Evolutionary conservation across 1,140 invertebrate species (phyloP).

Genomic region (Phthorimaea operculella): DNA sequence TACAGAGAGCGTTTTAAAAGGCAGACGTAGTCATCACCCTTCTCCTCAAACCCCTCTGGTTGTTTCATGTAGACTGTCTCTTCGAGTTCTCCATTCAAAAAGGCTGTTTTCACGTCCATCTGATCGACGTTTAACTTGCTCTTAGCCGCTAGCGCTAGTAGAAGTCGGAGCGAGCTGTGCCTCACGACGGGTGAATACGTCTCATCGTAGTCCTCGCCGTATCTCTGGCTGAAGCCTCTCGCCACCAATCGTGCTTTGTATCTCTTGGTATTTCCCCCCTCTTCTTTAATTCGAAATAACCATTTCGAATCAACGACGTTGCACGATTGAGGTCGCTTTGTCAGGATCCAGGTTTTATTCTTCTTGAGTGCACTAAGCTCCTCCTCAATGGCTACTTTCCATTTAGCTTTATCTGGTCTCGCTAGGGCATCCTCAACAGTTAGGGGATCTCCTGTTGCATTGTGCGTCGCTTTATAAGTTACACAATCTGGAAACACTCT

Average conservation of each 20-base stretch:
- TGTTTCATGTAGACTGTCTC: slow-evolving; percentile 11
- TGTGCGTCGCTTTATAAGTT: too few relatives aligned
- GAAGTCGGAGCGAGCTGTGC: slow-evolving; percentile 20
- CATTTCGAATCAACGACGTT: slow-evolving; percentile 29
- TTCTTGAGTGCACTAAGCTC: slow-evolving; percentile 31
- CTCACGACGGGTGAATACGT: slow-evolving; percentile 42
- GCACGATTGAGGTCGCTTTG: slow-evolving; percentile 20
- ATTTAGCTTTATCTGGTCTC: slow-evolving; percentile 18
- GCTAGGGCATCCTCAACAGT: slow-evolving; percentile 5
- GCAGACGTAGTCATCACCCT: slow-evolving; percentile 14
- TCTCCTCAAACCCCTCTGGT: slow-evolving; percentile 5
- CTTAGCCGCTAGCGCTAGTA: slow-evolving; percentile 33
- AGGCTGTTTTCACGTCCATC: slow-evolving; percentile 54
- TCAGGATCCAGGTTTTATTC: slow-evolving; percentile 32
- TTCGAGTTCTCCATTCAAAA: slow-evolving; percentile 30
- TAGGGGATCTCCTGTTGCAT: too few relatives aligned
- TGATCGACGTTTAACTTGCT: slow-evolving; percentile 29
- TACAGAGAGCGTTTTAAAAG: slow-evolving; percentile 10
- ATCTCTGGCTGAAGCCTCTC: slow-evolving; percentile 32
- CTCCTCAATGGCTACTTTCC: slow-evolving; percentile 29
- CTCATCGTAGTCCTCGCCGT: slow-evolving; percentile 44
- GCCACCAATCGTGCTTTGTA: slow-evolving; percentile 55
- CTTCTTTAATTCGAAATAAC: slow-evolving; percentile 36
- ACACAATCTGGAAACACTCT: too few relatives aligned
- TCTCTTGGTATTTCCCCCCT: slow-evolving; percentile 17